Base-by-base conservation (phyloP, 2,113 vertebrate species). In the Dunckerocampus dactyliophorus region DNA sequence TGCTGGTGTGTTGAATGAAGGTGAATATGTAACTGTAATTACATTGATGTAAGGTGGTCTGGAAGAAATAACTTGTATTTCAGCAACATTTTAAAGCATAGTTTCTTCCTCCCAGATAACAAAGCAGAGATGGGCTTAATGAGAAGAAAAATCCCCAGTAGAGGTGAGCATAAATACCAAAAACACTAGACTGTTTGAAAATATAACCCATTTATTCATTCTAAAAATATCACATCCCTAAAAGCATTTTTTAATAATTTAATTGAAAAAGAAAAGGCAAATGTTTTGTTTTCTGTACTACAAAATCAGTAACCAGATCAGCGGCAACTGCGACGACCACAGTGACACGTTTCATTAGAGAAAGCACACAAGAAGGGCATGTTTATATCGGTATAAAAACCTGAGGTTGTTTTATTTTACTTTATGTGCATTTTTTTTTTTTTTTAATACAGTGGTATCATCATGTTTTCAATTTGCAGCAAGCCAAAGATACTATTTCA, bases 91-190 rank as follows among this genome's bases (percentile, higher is more conserved):
- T 16, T 28, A 8, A 37, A 49, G n/a, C 47, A 4, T 10, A 53
- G 39, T 45, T 17, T 50, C 20, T 1, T 37, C 20, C 3, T 28
- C 60, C 0, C 37, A 93, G 92, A 83, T 48, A 82, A 89, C 60
- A 91, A 88, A 74, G 81, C 85, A 46, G 84, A 88, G 31, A 84
- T 88, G 49, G 87, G 86, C 43, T 87, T 90, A 31, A 90, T 89
- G 86, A 87, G 87, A n/a, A 83, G 85, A 55, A 87, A 88, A 57
- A 49, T 81, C 24, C 76, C 84, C 31, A 80, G 52, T 8, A 78
- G 71, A 68, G 90, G 90, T 90, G 71, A 65, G 63, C 48, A 51
- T 34, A 61, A 56, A 57, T 0, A 60, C 1, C 11, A 63, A 37
- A 12, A 61, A 11, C 47, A 47, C 1, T 47, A n/a, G 15, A 16